Conservation (phyloP, 2,797 vertebrate genomes). For the Tragopan temminckii region DNA sequence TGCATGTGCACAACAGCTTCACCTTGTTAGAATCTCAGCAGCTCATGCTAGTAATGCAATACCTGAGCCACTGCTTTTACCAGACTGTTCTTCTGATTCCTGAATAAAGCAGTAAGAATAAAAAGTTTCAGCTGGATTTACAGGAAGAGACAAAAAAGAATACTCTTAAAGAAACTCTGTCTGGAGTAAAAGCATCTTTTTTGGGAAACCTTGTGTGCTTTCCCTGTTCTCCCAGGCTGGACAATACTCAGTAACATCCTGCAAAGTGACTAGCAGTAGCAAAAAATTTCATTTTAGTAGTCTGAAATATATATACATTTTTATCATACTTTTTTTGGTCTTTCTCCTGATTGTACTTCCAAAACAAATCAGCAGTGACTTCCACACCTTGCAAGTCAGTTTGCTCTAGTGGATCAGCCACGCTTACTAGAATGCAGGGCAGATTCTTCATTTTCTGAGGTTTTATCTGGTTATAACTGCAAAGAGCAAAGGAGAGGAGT, state of each 20-base stretch:
- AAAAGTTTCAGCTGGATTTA: not conserved
- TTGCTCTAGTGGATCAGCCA: not conserved
- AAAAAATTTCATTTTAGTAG: not conserved
- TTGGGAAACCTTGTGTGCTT: not conserved
- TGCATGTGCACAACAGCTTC: not conserved
- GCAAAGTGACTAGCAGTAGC: not conserved
- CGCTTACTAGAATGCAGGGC: not conserved
- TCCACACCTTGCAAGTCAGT: not conserved
- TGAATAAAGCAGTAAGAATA: not conserved
- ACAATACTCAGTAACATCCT: not conserved
- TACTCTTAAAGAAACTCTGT: not conserved
- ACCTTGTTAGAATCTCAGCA: not conserved
- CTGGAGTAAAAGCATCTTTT: not conserved
- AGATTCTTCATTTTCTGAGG: not conserved
- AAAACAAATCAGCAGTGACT: not conserved
- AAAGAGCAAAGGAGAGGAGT: not conserved
- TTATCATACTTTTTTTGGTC: not conserved
- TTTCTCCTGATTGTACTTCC: not conserved
- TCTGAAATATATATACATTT: not conserved
- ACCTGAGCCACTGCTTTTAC: not conserved
- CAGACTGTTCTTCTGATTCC: not conserved
- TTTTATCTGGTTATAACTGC: slow-evolving; percentile 20
- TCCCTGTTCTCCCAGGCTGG: not conserved
- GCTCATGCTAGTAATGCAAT: not conserved
- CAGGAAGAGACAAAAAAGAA: not conserved